A percentile compares a stretch with the other conserved stretches of the same genome.
These are phyloP conservation scores for Malurus alboscapulatus DNA, from an alignment of 2,113 vertebrate species.

Conservation along the genomic window DNA sequence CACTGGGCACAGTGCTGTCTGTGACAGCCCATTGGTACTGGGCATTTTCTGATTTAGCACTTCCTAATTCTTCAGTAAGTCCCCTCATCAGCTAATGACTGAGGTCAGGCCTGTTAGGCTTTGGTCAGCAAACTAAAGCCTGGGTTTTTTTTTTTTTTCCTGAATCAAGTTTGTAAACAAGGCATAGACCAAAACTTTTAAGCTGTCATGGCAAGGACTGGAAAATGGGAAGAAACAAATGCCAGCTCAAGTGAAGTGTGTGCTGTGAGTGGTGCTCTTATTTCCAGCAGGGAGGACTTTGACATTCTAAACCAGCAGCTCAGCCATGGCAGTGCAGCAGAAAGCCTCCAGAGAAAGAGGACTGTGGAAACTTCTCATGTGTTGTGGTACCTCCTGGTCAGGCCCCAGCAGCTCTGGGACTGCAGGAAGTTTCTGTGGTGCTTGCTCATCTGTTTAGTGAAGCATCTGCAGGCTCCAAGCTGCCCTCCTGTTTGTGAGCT, in stretches of 20 bases:
- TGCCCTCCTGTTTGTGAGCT: background rate
- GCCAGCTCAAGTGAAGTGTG: background rate
- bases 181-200: background rate
- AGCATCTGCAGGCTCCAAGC: background rate
- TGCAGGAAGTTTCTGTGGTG: background rate
- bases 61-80: background rate
- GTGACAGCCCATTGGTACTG: accelerated
- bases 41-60: background rate
- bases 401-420: background rate
- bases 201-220: background rate
- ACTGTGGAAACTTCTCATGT: background rate
- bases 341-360: background rate
- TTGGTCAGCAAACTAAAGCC: background rate
- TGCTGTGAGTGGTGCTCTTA: background rate
- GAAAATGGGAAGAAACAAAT: background rate
- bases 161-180: background rate
- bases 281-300: background rate
- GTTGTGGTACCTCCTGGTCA: background rate
- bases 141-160: background rate
- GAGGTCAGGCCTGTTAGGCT: background rate
- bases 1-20: background rate
- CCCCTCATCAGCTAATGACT: background rate
- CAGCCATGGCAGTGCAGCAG: background rate
- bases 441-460: background rate
- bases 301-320: background rate